A percentile compares a stretch with the other conserved stretches of the same genome.
Conservation (phyloP, 2,797 vertebrate genomes). For the Liparis tanakae region DNA sequence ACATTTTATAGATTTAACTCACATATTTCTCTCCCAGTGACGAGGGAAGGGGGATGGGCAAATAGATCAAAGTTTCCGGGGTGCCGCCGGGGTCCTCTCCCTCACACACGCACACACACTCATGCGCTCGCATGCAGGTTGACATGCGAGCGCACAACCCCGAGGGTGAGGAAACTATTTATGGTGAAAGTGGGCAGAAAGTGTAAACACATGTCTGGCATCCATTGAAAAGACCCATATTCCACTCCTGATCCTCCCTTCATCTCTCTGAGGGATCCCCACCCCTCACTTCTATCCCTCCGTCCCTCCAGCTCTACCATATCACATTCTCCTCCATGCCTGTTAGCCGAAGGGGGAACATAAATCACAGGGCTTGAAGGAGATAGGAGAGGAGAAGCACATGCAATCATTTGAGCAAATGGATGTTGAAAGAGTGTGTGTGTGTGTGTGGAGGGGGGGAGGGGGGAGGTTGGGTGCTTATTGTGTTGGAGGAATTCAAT, state of each 20-base stretch:
- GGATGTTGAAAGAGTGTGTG: constrained; percentile 12
- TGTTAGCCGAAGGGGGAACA: constrained; percentile 51
- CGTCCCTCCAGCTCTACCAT: constrained; percentile 32
- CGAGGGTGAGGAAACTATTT: constrained; percentile 72
- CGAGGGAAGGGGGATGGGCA: constrained; percentile 12
- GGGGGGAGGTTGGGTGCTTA: constrained; percentile 15
- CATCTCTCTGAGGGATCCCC: constrained; percentile 52
- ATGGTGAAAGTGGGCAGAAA: constrained; percentile 77
- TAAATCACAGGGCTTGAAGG: constrained; percentile 66
- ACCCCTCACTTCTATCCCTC: constrained; percentile 32
- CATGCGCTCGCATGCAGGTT: constrained; percentile 41
- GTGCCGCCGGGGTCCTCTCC: constrained; percentile 5
- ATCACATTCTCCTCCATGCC: constrained; percentile 56
- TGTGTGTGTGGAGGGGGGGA: neutral
- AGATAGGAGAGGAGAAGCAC: constrained; percentile 47
- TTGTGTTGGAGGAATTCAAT: constrained; percentile 31
- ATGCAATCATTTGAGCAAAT: constrained; percentile 54
- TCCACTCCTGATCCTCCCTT: constrained; percentile 56
- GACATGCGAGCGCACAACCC: constrained; percentile 50
- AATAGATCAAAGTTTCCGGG: constrained; percentile 50
- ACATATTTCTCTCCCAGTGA: constrained; percentile 25
- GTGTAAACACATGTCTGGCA: constrained; percentile 80
- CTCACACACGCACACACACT: neutral
- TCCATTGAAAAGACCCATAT: constrained; percentile 74
- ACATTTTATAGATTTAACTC: constrained; percentile 14